Evolutionary conservation across 2,888 invertebrate genomes (phyloP), one percentile per base, ranked within the genome.

Genomic region (Hirudinaria manillensis): DNA sequence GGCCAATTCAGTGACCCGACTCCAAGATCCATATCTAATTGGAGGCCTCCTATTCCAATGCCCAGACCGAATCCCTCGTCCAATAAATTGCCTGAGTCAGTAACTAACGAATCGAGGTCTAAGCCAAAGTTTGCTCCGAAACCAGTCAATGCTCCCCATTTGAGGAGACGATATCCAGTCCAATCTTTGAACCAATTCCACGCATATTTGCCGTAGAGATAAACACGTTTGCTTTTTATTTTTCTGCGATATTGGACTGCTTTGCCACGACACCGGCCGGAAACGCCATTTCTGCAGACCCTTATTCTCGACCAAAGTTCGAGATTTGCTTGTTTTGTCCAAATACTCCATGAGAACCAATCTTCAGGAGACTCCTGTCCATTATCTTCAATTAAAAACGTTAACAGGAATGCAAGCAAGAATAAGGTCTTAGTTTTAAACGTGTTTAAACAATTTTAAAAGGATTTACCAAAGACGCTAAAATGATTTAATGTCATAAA

Each of bases 1-100:
- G 56, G 55, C 72, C 72, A 72, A n/a, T 53, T 53, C 29, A 72
- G 56, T 55, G 3, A 13, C 29, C 72, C 72, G 27, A 72, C 45
- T n/a, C 72, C 72, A 6, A 51, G 29, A 16, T 72, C 53, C 21
- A 55, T 4, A 55, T 72, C 72, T 4, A 56, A n/a, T 29, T 53
- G 19, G 3, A 72, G 56, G 19, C 72, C 72, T n/a, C 53, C 56
- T n/a, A 72, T 56, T 21, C 72, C 72, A 24, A 72, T 13, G 3
- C 72, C 72, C n/a, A 32, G 3, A 29, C 72, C 72, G 27, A 55
- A 72, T 27, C 72, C 72, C 16, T 27, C 10, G 24, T 51, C 72
- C 7, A n/a, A 2, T 6, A 51, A 55, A 3, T 29, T 53, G 10
- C 38, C 45, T 27, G 45, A 3, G 32, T 24, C 21, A n/a, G 27